These are phyloP conservation scores for Maniola jurtina DNA, from an alignment of 1,140 invertebrate species.

Conservation along the genomic window DNA sequence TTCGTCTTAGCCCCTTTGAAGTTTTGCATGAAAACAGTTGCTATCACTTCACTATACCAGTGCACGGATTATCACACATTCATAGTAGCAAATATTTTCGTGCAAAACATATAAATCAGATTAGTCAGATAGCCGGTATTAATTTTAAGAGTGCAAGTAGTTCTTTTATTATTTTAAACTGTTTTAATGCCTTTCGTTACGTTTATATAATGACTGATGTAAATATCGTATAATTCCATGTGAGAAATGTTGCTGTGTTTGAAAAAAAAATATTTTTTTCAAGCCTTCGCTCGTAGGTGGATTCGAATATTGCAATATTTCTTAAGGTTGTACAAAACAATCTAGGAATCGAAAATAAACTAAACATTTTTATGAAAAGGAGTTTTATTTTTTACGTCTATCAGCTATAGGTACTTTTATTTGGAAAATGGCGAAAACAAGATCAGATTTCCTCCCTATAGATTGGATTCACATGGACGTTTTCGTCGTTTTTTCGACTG, in stretches of 20 bases:
- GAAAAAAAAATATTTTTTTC: conserved; percentile 11
- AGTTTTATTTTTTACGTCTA: conserved; percentile 38
- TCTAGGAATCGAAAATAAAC: conserved; percentile 51
- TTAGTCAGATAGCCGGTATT: conserved; percentile 24
- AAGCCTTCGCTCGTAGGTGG: not conserved
- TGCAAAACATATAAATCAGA: not conserved
- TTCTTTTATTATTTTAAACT: conserved; percentile 23
- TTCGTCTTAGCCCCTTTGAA: too few species aligned
- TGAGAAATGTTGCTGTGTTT: conserved; percentile 44
- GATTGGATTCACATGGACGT: not conserved
- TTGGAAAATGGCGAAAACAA: too few species aligned
- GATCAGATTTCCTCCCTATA: too few species aligned
- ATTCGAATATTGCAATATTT: conserved; percentile 40
- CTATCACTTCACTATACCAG: too few species aligned
- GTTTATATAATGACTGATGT: conserved; percentile 53
- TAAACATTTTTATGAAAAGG: conserved; percentile 63
- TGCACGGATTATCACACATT: too few species aligned
- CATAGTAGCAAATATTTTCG: not conserved
- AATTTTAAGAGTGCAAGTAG: conserved; percentile 9
- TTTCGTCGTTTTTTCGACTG: too few species aligned
- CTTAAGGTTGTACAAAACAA: conserved; percentile 41
- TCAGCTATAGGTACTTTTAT: not conserved
- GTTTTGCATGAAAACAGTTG: too few species aligned
- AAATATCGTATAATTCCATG: conserved; percentile 45
- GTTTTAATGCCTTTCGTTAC: conserved; percentile 28